These are phyloP conservation scores for Istiophorus platypterus DNA, from an alignment of 2,113 vertebrate species.

Conservation along the genomic window DNA sequence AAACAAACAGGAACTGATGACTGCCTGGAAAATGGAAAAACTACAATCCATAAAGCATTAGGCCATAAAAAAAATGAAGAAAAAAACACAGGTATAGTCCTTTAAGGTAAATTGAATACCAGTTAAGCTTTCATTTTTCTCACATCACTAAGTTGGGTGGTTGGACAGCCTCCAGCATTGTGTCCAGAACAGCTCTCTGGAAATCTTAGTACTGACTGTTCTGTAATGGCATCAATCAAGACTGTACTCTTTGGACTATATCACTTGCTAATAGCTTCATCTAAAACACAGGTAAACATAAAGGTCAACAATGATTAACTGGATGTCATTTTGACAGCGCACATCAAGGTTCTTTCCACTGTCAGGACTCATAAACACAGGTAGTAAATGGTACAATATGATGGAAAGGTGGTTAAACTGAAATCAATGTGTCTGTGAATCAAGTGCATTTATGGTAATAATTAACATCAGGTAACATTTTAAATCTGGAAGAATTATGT, in stretches of 20 bases:
- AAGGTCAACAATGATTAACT: conserved; percentile 55
- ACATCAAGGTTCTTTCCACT: conserved; percentile 31
- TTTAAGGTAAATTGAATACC: neutral
- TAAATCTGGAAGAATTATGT: neutral
- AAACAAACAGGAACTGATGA: neutral
- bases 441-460: conserved; percentile 10
- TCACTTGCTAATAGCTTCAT: conserved; percentile 49
- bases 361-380: conserved; percentile 12
- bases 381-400: neutral
- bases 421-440: conserved; percentile 8
- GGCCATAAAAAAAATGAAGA: neutral
- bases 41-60: neutral
- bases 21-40: neutral
- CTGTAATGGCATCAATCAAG: conserved; percentile 40
- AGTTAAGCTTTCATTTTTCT: conserved; percentile 19
- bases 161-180: conserved; percentile 25
- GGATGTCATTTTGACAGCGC: conserved; percentile 36
- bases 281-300: conserved; percentile 47
- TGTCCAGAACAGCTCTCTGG: neutral
- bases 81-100: neutral
- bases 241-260: conserved; percentile 19
- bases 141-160: conserved; percentile 16
- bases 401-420: neutral
- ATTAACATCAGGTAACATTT: conserved; percentile 1
- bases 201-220: conserved; percentile 1